Evolutionary conservation across 1,140 invertebrate species (phyloP).

Genomic region (Asobara japonica): DNA sequence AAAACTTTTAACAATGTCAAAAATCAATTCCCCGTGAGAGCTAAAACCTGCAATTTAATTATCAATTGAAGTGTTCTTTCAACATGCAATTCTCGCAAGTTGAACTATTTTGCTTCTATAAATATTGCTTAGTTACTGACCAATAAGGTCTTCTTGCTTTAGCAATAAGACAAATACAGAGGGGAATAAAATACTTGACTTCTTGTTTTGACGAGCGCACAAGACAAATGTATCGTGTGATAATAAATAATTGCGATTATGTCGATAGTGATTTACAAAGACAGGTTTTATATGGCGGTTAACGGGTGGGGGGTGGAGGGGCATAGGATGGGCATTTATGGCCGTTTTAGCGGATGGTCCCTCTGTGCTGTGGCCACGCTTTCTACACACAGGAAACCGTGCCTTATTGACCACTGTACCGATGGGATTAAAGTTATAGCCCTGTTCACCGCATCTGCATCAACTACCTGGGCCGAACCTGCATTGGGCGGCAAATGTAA

Average conservation of each 20-base stretch:
- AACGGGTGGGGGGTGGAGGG: slow-evolving; percentile 29
- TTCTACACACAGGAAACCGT: slow-evolving; percentile 40
- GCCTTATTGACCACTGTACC: slow-evolving; percentile 30
- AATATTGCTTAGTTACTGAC: too few relatives aligned
- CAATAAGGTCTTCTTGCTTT: too few relatives aligned
- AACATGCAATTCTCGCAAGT: too few relatives aligned
- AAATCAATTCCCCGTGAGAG: too few relatives aligned
- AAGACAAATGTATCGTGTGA: background rate
- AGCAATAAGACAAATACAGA: background rate
- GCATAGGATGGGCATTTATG: slow-evolving; percentile 21
- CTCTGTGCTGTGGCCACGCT: slow-evolving; percentile 31
- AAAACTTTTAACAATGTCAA: too few relatives aligned
- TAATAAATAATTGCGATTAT: slow-evolving; percentile 39
- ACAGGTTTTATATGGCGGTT: background rate
- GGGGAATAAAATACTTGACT: background rate
- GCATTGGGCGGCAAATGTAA: background rate
- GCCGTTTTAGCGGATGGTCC: slow-evolving; percentile 40
- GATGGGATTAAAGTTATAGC: slow-evolving; percentile 9
- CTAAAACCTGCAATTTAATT: too few relatives aligned
- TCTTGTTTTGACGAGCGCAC: background rate
- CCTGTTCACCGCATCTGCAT: slow-evolving; percentile 2
- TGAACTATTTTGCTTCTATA: too few relatives aligned
- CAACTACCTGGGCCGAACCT: background rate
- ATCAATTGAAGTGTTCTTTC: too few relatives aligned
- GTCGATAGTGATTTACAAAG: slow-evolving; percentile 38